Evolutionary conservation across 2,797 vertebrate genomes (phyloP), one percentile per base, ranked within the genome.

Genomic region (Chaunax sp.): DNA sequence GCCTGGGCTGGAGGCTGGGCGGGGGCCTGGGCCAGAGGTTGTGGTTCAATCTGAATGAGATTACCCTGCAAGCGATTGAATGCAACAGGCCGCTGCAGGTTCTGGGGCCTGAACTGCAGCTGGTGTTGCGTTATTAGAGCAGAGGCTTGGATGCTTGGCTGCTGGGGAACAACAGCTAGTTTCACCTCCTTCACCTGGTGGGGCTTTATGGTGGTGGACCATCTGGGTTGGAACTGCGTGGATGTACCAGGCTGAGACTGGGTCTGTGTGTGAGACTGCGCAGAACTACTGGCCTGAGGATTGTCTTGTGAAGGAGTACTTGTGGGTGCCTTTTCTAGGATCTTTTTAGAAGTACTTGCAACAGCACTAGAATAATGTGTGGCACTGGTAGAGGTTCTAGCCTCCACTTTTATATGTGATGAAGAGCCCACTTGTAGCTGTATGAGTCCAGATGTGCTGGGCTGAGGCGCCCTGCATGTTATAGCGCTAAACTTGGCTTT

Each of bases 41-140:
- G 86, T 0, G 83, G 83, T 41, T 89, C 84, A 14, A 92, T 87
- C 70, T 90, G 86, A 67, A 90, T 69, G 13, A 90, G 86, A 61
- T 88, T 91, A 14, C 82, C 81, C 28, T 78, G 82, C 69, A 50
- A 78, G 26, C 4, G 47, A 51, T 56, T 7, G 33, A 45, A 11
- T 0, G 55, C 14, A 26, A 20, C 6, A 1, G 64, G 43, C 52
- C 56, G 82, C 25, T 50, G 23, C 8, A 25, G 44, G 13, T 30
- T 52, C 20, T 54, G 68, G 28, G 58, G 33, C 20, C 62, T 25
- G 30, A 50, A 12, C 54, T 75, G 84, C 43, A 53, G 43, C 56
- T 67, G 68, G n/a, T 63, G 53, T 43, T 83, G 79, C 7, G 72
- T 75, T 60, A 77, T 59, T 1, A 89, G 63, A 56, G 87, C 19